A percentile compares a stretch with the other conserved stretches of the same genome.
Conservation (phyloP, 2,888 invertebrate genomes). For the Microctonus hyperodae region DNA sequence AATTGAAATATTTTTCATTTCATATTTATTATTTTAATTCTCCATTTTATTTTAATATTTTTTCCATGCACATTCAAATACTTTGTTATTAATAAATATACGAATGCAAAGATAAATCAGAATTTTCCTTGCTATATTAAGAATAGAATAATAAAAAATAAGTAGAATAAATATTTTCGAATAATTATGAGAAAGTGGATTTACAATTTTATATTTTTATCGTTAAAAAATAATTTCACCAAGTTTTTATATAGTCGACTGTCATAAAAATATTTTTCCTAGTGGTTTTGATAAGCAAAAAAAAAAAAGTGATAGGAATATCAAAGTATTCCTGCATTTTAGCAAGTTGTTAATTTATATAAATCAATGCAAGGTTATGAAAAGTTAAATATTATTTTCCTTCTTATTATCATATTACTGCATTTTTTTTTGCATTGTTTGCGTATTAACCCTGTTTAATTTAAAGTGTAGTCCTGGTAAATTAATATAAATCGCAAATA, state of each 20-base stretch:
- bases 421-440: background rate
- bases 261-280: no score
- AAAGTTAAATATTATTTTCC: background rate
- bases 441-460: background rate
- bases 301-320: no score
- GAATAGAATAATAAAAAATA: no score
- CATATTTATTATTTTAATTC: background rate
- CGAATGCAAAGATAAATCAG: background rate
- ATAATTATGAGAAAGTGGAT: no score
- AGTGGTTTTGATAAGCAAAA: no score
- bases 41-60: background rate
- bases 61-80: no score
- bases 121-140: no score
- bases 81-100: background rate
- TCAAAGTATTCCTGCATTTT: no score
- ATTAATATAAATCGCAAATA: background rate
- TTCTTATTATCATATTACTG: background rate
- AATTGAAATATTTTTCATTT: background rate
- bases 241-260: no score
- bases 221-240: no score
- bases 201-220: no score
- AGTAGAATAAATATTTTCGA: no score
- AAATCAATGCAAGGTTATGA: background rate
- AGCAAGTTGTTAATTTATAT: background rate
- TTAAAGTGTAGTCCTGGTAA: background rate